Percentiles rank a stretch among this genome's conserved stretches.
phyloP scores from a whole-genome alignment of 1,140 invertebrate genomes.

The Apolygus lucorum region DNA sequence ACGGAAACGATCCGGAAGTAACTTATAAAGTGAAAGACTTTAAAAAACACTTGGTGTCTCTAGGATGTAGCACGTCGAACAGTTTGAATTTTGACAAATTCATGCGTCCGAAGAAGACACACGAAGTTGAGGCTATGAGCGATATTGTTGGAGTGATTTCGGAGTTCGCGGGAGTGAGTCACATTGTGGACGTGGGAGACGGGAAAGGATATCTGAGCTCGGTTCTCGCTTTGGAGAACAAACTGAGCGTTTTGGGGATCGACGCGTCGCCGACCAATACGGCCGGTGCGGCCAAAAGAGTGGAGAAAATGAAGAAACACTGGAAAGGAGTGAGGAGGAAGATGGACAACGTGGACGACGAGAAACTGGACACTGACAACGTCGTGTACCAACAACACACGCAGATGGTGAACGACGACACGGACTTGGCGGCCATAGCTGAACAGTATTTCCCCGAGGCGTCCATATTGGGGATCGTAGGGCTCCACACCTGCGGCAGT shows the following conservation, averaged over 20 bases:
- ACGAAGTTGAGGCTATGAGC: conserved; percentile 62
- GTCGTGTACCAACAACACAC: conserved; percentile 24
- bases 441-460: conserved; percentile 40
- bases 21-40: background rate
- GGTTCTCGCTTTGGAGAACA: conserved; percentile 57
- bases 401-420: conserved; percentile 34
- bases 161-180: conserved; percentile 33
- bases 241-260: conserved; percentile 64
- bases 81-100: conserved; percentile 33
- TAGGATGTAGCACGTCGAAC: background rate
- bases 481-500: conserved; percentile 85
- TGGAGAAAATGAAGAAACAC: conserved; percentile 46
- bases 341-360: conserved; percentile 17
- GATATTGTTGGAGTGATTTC: conserved; percentile 44
- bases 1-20: background rate
- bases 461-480: conserved; percentile 39
- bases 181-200: conserved; percentile 74
- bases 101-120: conserved; percentile 60
- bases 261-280: conserved; percentile 60
- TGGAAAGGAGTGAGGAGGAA: conserved; percentile 29
- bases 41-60: background rate
- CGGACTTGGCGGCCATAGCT: conserved; percentile 45
- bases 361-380: conserved; percentile 1
- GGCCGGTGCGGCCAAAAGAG: conserved; percentile 51
- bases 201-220: conserved; percentile 77